Evolutionary conservation across 35 echinoderm and acorn worm genomes (phyloP).

Genomic region (Patiria miniata): DNA sequence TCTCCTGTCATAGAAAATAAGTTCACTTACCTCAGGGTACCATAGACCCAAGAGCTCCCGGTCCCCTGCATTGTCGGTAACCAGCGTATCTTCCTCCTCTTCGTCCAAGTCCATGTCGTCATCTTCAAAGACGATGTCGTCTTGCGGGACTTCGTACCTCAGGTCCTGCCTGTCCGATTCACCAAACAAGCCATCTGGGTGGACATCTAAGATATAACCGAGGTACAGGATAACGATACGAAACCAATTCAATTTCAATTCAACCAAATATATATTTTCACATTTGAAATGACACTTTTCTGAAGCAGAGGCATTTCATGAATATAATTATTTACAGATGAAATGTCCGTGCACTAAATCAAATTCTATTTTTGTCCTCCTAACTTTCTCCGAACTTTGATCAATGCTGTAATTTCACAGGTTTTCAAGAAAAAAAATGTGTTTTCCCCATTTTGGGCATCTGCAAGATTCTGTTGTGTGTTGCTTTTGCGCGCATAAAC

Average conservation of each 20-base stretch:
- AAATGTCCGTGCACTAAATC: no score
- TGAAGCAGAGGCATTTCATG: neutral
- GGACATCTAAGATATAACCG: neutral
- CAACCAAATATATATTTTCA: neutral
- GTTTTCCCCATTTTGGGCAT: no score
- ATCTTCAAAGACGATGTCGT: constrained; percentile 83
- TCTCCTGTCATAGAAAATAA: neutral
- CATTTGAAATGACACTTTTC: neutral
- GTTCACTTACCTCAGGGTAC: constrained; percentile 87
- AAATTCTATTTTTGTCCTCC: no score
- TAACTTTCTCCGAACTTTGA: no score
- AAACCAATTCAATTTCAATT: neutral
- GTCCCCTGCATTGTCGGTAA: constrained; percentile 60
- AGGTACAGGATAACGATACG: no score
- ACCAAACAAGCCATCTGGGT: constrained; percentile 1
- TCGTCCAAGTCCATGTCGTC: constrained; percentile 98
- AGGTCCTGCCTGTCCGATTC: constrained; percentile 8
- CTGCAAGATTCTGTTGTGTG: no score
- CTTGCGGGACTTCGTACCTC: neutral
- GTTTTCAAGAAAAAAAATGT: no score
- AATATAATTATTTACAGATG: no score
- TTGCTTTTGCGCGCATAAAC: no score
- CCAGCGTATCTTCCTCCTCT: constrained; percentile 57
- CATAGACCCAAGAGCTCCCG: constrained; percentile 82
- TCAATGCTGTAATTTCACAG: no score